phyloP scores from a whole-genome alignment of 2,113 vertebrate species.

The Pseudopipra pipra region DNA sequence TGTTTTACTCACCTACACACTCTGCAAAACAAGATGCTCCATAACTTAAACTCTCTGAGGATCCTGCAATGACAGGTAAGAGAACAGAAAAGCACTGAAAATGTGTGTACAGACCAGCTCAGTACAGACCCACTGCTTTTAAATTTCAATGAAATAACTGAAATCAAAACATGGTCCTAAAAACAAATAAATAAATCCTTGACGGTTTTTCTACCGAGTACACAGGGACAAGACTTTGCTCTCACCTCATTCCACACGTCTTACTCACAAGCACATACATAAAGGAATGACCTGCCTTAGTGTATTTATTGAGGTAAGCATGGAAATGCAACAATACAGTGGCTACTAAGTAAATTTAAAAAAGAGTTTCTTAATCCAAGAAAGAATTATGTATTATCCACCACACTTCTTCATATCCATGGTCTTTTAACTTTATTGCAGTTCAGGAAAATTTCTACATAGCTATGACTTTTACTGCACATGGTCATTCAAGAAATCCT shows the following conservation, averaged over 20 bases:
- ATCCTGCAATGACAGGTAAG: constrained; percentile 37
- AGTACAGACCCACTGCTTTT: neutral
- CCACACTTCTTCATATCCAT: neutral
- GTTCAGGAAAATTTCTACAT: neutral
- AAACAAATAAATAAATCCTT: neutral
- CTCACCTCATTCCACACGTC: neutral
- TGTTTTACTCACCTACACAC: constrained; percentile 29
- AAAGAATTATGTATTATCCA: neutral
- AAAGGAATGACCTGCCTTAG: neutral
- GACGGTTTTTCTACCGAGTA: neutral
- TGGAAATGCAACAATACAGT: neutral
- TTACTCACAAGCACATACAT: neutral
- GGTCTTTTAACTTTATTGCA: neutral
- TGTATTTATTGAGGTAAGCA: neutral
- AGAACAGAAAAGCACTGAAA: neutral
- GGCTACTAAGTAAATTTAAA: neutral
- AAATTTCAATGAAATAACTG: neutral
- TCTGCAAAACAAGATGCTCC: neutral
- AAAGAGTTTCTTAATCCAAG: neutral
- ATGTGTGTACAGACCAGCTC: neutral
- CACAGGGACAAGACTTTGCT: neutral
- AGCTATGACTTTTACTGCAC: neutral
- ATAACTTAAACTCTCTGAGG: neutral
- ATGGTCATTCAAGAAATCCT: neutral
- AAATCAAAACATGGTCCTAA: neutral